A percentile compares a stretch with the other conserved stretches of the same genome.
Conservation (phyloP, 2,888 invertebrate species). For the Congeria kusceri region DNA sequence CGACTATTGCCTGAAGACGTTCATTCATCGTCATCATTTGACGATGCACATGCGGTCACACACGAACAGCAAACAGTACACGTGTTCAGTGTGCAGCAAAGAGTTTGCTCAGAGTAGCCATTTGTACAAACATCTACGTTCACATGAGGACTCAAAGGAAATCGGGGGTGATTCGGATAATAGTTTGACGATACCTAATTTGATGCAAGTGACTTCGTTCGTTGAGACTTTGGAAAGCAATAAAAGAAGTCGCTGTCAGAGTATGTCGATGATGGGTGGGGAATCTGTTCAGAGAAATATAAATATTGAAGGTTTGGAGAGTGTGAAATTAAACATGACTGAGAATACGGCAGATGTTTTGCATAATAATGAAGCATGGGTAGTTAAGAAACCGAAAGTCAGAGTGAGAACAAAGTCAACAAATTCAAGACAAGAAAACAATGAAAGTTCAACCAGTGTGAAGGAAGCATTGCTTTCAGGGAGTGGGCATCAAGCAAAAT, state of each 20-base stretch:
- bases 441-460: no score
- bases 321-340: slow-evolving; percentile 1
- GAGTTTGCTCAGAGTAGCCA: slow-evolving; percentile 68
- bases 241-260: no score
- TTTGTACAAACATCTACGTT: slow-evolving; percentile 62
- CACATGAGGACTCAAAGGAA: slow-evolving; percentile 51
- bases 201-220: no score
- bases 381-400: no score
- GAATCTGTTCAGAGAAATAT: not conserved
- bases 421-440: no score
- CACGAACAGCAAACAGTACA: slow-evolving; percentile 50
- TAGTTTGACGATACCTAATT: not conserved
- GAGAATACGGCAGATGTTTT: not conserved
- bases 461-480: no score
- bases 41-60: slow-evolving; percentile 69
- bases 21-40: slow-evolving; percentile 70
- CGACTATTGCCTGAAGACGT: slow-evolving; percentile 54
- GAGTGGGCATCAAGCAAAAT: not conserved
- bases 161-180: not conserved
- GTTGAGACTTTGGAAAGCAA: no score
- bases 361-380: not conserved
- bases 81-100: slow-evolving; percentile 59
- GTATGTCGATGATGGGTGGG: no score
- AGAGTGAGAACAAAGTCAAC: no score
- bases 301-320: not conserved